Conservation (phyloP, 2,797 vertebrate genomes). For the Xiphophorus birchmanni region DNA sequence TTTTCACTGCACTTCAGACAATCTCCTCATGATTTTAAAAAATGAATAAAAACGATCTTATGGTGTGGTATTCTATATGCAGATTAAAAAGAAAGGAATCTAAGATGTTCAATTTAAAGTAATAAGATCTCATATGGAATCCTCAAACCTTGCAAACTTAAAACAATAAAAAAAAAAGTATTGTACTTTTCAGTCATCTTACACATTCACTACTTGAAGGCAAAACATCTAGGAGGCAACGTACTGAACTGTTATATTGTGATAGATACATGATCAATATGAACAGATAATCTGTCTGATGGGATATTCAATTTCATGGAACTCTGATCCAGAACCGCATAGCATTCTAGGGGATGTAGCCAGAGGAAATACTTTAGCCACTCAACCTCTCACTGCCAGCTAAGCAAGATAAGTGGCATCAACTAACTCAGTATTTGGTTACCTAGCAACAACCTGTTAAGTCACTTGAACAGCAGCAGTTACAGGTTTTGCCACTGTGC, state of each 20-base stretch:
- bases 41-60: conserved; percentile 2
- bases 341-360: too few species aligned
- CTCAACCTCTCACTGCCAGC: too few species aligned
- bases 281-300: too few species aligned
- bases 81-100: neutral
- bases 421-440: too few species aligned
- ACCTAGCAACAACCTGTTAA: too few species aligned
- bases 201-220: neutral
- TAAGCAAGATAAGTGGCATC: too few species aligned
- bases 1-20: neutral
- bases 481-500: too few species aligned
- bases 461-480: too few species aligned
- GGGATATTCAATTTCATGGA: too few species aligned
- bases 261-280: neutral
- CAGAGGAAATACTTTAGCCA: too few species aligned
- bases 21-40: neutral
- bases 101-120: neutral
- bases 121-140: neutral
- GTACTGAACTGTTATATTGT: neutral
- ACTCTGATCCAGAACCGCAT: too few species aligned
- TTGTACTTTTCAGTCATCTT: neutral
- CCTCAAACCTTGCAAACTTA: neutral
- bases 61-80: neutral
- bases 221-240: neutral
- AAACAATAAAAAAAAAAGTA: neutral